A percentile compares a stretch with the other conserved stretches of the same genome.
Evolutionary conservation across 1,140 invertebrate genomes (phyloP).

Genomic region (Tenebrio molitor): DNA sequence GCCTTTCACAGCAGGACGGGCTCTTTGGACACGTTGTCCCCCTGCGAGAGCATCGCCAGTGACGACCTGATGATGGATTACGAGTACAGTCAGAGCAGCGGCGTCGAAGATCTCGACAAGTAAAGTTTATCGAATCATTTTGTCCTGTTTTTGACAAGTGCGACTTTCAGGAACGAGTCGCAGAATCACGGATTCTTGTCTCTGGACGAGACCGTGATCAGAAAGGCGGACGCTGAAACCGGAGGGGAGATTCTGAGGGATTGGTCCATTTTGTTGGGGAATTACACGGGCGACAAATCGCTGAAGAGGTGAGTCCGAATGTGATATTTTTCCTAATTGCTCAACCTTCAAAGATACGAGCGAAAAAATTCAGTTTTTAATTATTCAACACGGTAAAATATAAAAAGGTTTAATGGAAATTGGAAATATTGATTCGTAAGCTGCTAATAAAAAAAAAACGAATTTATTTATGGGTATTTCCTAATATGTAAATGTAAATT

Average conservation of each 20-base stretch:
- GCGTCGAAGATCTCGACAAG: constrained; percentile 78
- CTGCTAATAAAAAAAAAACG: no score
- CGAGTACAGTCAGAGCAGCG: constrained; percentile 79
- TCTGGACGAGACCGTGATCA: constrained; percentile 50
- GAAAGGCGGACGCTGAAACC: constrained; percentile 18
- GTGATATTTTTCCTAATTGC: no score
- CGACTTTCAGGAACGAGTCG: constrained; percentile 49
- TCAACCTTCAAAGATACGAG: neutral
- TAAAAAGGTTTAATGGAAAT: neutral
- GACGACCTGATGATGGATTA: constrained; percentile 89
- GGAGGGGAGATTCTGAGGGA: constrained; percentile 43
- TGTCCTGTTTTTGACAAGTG: constrained; percentile 3
- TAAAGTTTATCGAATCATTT: constrained; percentile 59
- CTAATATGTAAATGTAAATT: no score
- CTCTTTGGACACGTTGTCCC: constrained; percentile 79
- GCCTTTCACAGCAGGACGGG: constrained; percentile 53
- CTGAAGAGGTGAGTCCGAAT: constrained; percentile 46
- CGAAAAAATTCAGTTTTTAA: no score
- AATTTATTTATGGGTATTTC: no score
- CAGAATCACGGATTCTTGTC: constrained; percentile 51
- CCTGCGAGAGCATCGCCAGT: constrained; percentile 83
- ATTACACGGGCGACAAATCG: constrained; percentile 37
- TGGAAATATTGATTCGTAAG: no score
- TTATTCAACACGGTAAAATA: neutral
- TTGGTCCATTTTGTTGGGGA: constrained; percentile 52